Percentiles rank a stretch among this genome's conserved stretches.
Evolutionary conservation across 2,888 invertebrate genomes (phyloP).

Genomic region (Patella caerulea): DNA sequence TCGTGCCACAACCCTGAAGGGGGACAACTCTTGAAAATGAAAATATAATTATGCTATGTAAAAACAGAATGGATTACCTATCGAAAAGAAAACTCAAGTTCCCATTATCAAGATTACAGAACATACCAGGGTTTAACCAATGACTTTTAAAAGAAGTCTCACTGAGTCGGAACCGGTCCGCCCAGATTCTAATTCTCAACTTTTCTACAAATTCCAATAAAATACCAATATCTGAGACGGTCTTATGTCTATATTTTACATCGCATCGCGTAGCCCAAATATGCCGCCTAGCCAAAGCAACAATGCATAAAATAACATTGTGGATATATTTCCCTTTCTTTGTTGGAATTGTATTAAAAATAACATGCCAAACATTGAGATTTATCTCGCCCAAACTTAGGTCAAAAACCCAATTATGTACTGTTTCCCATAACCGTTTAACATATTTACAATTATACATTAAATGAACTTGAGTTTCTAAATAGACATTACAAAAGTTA

Average conservation of each 20-base stretch:
- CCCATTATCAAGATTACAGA: not conserved
- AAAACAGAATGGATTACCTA: no score
- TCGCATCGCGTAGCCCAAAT: constrained; percentile 1
- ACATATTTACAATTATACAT: not conserved
- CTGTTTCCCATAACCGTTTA: not conserved
- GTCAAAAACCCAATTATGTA: constrained; percentile 2
- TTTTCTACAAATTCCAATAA: constrained; percentile 4
- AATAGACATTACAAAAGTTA: not conserved
- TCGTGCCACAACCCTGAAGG: no score
- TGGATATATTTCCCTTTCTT: not conserved
- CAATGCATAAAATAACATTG: not conserved
- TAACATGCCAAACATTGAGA: constrained; percentile 11
- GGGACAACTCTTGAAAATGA: no score
- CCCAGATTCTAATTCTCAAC: constrained; percentile 3
- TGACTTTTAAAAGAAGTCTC: constrained; percentile 9
- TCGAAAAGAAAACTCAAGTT: no score
- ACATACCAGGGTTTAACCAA: constrained; percentile 10
- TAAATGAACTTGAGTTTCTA: not conserved
- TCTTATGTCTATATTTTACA: not conserved
- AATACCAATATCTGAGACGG: not conserved
- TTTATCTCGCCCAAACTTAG: constrained; percentile 7
- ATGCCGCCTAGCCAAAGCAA: constrained; percentile 9
- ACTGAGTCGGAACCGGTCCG: constrained; percentile 2
- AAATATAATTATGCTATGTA: no score
- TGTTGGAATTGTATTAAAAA: not conserved